A percentile compares a stretch with the other conserved stretches of the same genome.
phyloP scores from a whole-genome alignment of 2,888 invertebrate genomes.

The Cantharis flavilabris region DNA sequence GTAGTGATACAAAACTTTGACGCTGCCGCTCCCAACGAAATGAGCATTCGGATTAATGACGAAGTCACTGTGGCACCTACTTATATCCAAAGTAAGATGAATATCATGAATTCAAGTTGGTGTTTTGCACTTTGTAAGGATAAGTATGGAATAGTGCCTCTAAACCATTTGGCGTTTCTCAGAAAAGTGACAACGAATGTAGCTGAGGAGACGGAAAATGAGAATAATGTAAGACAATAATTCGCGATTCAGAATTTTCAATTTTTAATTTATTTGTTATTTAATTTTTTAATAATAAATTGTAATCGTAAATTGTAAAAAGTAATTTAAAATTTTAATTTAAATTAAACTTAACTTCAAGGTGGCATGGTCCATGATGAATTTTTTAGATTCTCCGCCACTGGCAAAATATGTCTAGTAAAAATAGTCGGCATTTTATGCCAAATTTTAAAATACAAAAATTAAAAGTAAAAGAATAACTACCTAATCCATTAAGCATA shows the following conservation, averaged over 20 bases:
- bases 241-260: too few species aligned
- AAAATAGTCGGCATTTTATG: background rate
- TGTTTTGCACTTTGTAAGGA: background rate
- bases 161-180: background rate
- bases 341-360: too few species aligned
- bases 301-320: too few species aligned
- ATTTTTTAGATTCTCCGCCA: too few species aligned
- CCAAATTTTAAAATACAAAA: background rate
- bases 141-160: background rate
- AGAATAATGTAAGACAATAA: too few species aligned
- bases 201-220: too few species aligned
- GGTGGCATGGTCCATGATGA: too few species aligned
- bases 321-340: too few species aligned
- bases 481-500: background rate
- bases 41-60: background rate
- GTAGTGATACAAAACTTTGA: fast-evolving
- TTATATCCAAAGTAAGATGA: background rate
- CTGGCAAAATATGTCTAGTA: too few species aligned
- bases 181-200: background rate
- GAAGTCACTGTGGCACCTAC: background rate
- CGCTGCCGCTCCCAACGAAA: background rate
- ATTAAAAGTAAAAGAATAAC: background rate
- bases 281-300: too few species aligned
- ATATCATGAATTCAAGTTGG: background rate
- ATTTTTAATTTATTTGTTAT: too few species aligned